These are phyloP conservation scores for Neosilurus mollespiculum DNA, from an alignment of 2,797 vertebrate species.

Conservation along the genomic window DNA sequence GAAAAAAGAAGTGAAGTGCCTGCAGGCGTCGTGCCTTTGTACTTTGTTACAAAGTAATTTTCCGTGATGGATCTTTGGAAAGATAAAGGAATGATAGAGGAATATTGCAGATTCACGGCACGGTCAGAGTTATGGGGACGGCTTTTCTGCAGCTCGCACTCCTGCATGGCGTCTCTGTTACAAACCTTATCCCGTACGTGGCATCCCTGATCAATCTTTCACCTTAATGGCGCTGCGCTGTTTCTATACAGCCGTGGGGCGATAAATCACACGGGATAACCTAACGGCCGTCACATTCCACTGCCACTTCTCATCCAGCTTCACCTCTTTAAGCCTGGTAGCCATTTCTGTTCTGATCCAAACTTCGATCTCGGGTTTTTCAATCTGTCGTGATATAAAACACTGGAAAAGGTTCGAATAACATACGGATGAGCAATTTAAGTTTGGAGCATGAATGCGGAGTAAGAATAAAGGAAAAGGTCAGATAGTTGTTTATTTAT, in stretches of 20 bases:
- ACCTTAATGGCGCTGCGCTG: slow-evolving; percentile 46
- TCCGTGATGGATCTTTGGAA: slow-evolving; percentile 46
- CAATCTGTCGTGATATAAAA: neutral
- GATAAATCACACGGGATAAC: slow-evolving; percentile 51
- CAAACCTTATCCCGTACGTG: slow-evolving; percentile 34
- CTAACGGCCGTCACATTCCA: slow-evolving; percentile 44
- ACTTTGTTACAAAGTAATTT: slow-evolving; percentile 47
- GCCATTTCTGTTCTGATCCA: slow-evolving; percentile 23
- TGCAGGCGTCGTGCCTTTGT: slow-evolving; percentile 31
- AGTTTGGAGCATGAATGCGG: neutral
- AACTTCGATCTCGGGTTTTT: neutral
- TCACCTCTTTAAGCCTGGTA: slow-evolving; percentile 42
- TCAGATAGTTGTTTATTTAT: neutral
- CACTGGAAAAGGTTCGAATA: neutral
- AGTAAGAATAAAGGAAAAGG: neutral
- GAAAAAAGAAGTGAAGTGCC: slow-evolving; percentile 18
- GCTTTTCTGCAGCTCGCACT: slow-evolving; percentile 16
- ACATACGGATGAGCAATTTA: neutral
- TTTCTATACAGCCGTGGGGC: slow-evolving; percentile 39
- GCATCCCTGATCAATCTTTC: slow-evolving; percentile 47
- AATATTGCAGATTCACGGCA: slow-evolving; percentile 40
- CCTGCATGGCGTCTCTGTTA: slow-evolving; percentile 35
- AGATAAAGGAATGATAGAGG: slow-evolving; percentile 46
- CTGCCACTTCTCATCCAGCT: slow-evolving; percentile 50
- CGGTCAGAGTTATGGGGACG: slow-evolving; percentile 27